phyloP scores from a whole-genome alignment of 2,888 invertebrate species.

The Nasonovia ribisnigri region DNA sequence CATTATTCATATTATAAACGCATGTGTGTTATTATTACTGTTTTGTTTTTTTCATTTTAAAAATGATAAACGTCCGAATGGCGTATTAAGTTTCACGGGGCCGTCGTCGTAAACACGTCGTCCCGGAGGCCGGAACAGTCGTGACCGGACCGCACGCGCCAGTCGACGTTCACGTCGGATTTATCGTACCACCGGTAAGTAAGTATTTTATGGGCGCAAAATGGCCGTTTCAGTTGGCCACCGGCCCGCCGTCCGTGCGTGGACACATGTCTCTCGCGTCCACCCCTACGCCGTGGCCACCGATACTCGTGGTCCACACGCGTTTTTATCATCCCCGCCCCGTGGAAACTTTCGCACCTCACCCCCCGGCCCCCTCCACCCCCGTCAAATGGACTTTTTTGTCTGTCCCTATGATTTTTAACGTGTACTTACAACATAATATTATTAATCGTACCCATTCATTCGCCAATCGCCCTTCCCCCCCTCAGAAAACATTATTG shows the following conservation, averaged over 20 bases:
- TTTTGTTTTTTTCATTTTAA: slow-evolving; percentile 50
- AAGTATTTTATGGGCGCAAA: slow-evolving; percentile 24
- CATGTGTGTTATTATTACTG: slow-evolving; percentile 7
- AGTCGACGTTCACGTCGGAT: slow-evolving; percentile 24
- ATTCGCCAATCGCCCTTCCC: not conserved
- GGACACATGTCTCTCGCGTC: not conserved
- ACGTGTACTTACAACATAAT: not conserved
- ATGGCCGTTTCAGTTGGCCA: slow-evolving; percentile 45
- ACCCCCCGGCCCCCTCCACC: not conserved
- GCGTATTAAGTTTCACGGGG: slow-evolving; percentile 59
- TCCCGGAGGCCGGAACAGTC: not conserved
- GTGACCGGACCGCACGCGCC: not conserved
- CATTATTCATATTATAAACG: not conserved
- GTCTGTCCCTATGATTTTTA: not conserved
- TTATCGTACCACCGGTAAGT: slow-evolving; percentile 52
- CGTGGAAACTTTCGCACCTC: not conserved
- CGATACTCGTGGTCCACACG: not conserved
- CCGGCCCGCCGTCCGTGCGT: not conserved
- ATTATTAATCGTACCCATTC: not conserved
- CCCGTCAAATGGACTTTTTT: not conserved
- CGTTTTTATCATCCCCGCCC: slow-evolving; percentile 13
- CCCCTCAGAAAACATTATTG: not conserved
- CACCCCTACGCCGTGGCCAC: not conserved
- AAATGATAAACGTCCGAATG: slow-evolving; percentile 59
- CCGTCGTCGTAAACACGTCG: slow-evolving; percentile 47